phyloP scores from a whole-genome alignment of 2,888 invertebrate genomes.

The Onthophagus sagittarius region DNA sequence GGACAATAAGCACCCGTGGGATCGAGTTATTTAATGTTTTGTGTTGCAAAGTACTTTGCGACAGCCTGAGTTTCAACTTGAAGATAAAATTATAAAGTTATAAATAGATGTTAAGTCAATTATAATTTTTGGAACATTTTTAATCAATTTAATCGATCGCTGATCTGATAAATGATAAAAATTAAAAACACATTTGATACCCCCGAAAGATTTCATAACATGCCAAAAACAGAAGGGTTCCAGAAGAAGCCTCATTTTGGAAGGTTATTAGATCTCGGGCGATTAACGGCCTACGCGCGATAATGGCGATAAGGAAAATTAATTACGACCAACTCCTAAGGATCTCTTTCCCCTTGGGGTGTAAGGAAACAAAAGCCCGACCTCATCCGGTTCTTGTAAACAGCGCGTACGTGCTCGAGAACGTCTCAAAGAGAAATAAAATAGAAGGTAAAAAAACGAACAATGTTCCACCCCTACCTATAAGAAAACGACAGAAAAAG shows the following conservation, averaged over 20 bases:
- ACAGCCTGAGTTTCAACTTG: not conserved
- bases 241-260: not conserved
- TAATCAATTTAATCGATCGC: not conserved
- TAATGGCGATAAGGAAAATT: not conserved
- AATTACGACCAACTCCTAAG: not conserved
- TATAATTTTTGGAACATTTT: too few relatives aligned
- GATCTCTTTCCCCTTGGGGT: not conserved
- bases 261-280: not conserved
- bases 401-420: not conserved
- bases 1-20: not conserved
- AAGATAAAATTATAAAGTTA: not conserved
- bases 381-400: not conserved
- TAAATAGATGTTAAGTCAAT: not conserved
- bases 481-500: not conserved
- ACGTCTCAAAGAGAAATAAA: not conserved
- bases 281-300: not conserved
- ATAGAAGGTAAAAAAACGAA: not conserved
- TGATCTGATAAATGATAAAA: too few relatives aligned
- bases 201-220: not conserved
- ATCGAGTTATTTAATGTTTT: not conserved
- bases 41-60: not conserved
- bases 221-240: not conserved
- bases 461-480: not conserved
- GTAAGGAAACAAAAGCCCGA: not conserved
- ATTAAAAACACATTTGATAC: not conserved